Evolutionary conservation across 2,888 invertebrate genomes (phyloP).

Genomic region (Micropterix aruncella): DNA sequence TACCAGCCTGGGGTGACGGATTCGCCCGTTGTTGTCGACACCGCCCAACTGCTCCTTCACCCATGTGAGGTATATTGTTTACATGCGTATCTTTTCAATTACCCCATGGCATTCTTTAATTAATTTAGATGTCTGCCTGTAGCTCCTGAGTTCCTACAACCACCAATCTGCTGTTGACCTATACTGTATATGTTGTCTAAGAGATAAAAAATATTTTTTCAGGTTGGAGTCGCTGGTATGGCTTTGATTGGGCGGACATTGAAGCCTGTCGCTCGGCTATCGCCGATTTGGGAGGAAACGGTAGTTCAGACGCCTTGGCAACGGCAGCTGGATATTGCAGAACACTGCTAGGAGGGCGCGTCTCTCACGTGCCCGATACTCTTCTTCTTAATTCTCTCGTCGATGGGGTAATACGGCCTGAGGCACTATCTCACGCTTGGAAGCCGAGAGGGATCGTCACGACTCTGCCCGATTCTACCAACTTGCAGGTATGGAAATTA

Average conservation of each 20-base stretch:
- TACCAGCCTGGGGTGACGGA: too few relatives aligned
- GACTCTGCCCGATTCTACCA: constrained; percentile 37
- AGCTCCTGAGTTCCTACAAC: too few relatives aligned
- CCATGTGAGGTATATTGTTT: too few relatives aligned
- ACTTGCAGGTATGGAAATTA: constrained; percentile 22
- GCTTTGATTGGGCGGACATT: constrained; percentile 34
- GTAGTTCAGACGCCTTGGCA: constrained; percentile 7
- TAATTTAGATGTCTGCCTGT: too few relatives aligned
- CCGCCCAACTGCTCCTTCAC: too few relatives aligned
- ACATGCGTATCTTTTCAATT: too few relatives aligned
- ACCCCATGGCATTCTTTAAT: too few relatives aligned
- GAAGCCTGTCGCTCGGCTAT: constrained; percentile 14
- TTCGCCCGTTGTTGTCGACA: too few relatives aligned
- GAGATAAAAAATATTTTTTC: too few relatives aligned
- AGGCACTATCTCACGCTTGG: constrained; percentile 15
- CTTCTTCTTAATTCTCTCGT: constrained; percentile 12
- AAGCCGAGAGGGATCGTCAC: constrained; percentile 13
- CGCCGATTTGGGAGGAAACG: constrained; percentile 5
- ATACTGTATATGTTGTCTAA: too few relatives aligned
- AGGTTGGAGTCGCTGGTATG: constrained; percentile 34
- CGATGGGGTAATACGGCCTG: constrained; percentile 14
- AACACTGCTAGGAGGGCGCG: neutral
- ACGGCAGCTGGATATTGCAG: constrained; percentile 9
- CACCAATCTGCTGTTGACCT: too few relatives aligned
- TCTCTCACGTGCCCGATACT: constrained; percentile 15